Base-by-base conservation (phyloP, 2,888 invertebrate genomes). In the Conomelus anceps region DNA sequence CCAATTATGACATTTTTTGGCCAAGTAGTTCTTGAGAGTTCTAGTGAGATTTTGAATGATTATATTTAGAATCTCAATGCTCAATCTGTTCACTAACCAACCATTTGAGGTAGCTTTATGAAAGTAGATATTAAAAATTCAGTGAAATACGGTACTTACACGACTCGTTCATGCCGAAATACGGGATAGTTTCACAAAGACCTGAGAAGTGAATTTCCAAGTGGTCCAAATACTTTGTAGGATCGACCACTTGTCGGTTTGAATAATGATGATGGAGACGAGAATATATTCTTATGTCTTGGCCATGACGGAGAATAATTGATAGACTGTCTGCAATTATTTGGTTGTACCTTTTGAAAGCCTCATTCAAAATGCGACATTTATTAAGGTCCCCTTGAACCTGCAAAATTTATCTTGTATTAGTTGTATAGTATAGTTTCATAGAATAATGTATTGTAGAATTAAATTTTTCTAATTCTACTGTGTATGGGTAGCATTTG, bases 121-220 rank as follows among this genome's bases (percentile, higher is more conserved):
- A n/a, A n/a, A n/a, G n/a, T n/a, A n/a, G n/a, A n/a, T n/a, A n/a
- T n/a, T n/a, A n/a, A n/a, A n/a, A n/a, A n/a, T n/a, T n/a, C n/a
- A n/a, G n/a, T n/a, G n/a, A n/a, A n/a, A n/a, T n/a, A n/a, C n/a
- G n/a, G n/a, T 63, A 63, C 95, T 94, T 94, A 97, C 96, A 98
- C 91, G 95, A 94, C 93, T 98, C 98, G 92, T 96, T 95, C 96
- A 97, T 97, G 87, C 94, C 93, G 41, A 96, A 93, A 90, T 95
- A 93, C 0, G 98, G 98, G 92, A 94, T 94, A 0, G 93, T 93
- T 92, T 96, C 95, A 92, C 98, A 98, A 0, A 94, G 93, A 7
- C 94, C 93, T 23, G 93, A 93, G 88, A 97, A 93, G 41, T 94
- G 93, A 0, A 97, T 94, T 20, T 94, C 92, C 20, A 97, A 63